Conservation (phyloP, 2,888 invertebrate genomes). For the Drosophila incognita region DNA sequence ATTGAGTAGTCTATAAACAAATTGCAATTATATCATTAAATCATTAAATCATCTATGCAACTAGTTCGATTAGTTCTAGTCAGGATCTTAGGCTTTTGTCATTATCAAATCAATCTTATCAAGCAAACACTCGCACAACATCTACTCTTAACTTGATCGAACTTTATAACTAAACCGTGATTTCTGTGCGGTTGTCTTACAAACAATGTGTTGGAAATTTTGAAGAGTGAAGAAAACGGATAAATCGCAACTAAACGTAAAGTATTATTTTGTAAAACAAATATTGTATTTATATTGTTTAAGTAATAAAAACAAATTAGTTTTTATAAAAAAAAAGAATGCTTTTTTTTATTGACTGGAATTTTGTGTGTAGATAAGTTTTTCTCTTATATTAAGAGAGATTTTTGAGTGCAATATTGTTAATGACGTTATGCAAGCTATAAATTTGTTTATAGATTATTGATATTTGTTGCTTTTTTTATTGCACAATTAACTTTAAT, state of each 20-base stretch:
- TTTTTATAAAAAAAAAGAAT: constrained; percentile 65
- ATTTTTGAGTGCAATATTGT: background rate
- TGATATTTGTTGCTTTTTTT: background rate
- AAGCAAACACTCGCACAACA: constrained; percentile 42
- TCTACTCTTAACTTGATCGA: constrained; percentile 6
- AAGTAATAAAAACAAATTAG: constrained; percentile 67
- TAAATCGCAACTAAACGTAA: constrained; percentile 36
- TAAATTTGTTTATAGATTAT: background rate
- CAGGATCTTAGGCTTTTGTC: constrained; percentile 35
- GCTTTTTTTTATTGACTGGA: background rate
- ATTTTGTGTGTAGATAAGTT: background rate
- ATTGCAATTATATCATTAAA: constrained; percentile 30
- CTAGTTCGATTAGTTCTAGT: constrained; percentile 47
- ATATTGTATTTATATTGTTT: constrained; percentile 67
- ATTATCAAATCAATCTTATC: constrained; percentile 26
- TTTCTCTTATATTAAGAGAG: background rate
- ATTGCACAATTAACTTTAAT: background rate
- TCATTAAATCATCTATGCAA: constrained; percentile 14
- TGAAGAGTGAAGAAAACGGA: constrained; percentile 24
- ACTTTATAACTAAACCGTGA: constrained; percentile 27
- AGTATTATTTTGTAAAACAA: constrained; percentile 77
- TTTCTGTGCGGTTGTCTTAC: constrained; percentile 40
- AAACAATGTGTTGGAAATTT: constrained; percentile 43
- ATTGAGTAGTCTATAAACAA: constrained; percentile 33
- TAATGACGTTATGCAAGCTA: background rate